Conservation (phyloP, 2,113 vertebrate species). For the Onychostruthus taczanowskii region DNA sequence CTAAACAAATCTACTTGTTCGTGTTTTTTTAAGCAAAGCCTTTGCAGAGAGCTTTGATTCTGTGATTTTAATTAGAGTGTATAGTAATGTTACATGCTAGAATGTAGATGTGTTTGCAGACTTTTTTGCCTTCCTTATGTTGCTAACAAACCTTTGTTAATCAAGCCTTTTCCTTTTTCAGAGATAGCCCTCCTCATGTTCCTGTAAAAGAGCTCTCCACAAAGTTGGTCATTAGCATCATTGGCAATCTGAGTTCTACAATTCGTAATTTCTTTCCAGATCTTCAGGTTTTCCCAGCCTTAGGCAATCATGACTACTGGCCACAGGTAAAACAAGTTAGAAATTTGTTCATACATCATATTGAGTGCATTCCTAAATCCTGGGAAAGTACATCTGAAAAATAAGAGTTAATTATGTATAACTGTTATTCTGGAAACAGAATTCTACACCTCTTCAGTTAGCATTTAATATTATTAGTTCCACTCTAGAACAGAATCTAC, state of each 20-base stretch:
- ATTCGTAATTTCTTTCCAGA: conserved; percentile 83
- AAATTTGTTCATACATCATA: not conserved
- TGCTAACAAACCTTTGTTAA: not conserved
- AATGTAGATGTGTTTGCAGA: not conserved
- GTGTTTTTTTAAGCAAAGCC: not conserved
- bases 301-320: conserved; percentile 98
- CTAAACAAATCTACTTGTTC: not conserved
- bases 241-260: conserved; percentile 87
- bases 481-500: not conserved
- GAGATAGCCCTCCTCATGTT: conserved; percentile 95
- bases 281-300: conserved; percentile 86
- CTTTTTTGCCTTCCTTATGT: not conserved
- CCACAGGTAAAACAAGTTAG: conserved; percentile 84
- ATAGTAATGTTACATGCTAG: not conserved
- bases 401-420: not conserved
- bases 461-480: not conserved
- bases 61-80: not conserved
- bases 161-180: conserved; percentile 49
- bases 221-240: conserved; percentile 84
- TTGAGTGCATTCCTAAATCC: not conserved
- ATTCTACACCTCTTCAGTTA: not conserved
- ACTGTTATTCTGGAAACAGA: not conserved
- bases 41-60: not conserved
- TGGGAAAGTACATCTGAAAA: not conserved
- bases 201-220: conserved; percentile 85